These are phyloP conservation scores for Phalanger gymnotis DNA, from an alignment of 2,797 vertebrate species.

Conservation along the genomic window DNA sequence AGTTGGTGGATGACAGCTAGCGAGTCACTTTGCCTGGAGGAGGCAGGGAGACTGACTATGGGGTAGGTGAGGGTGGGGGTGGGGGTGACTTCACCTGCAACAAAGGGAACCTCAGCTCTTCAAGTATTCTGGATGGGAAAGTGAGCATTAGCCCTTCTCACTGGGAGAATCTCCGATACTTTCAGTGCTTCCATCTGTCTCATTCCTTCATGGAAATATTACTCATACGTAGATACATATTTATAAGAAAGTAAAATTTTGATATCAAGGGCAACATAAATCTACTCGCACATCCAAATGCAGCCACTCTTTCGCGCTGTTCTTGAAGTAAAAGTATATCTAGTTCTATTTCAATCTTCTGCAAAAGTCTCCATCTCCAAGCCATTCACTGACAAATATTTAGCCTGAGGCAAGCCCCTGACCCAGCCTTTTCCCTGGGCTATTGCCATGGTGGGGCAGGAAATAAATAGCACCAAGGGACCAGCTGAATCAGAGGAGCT, in stretches of 20 bases:
- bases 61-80: constrained; percentile 11
- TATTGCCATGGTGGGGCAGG: not conserved
- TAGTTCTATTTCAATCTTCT: constrained; percentile 38
- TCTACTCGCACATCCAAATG: not conserved
- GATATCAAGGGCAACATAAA: constrained; percentile 13
- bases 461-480: constrained; percentile 48
- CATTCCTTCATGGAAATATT: constrained; percentile 53
- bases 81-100: constrained; percentile 20
- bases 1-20: not conserved
- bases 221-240: constrained; percentile 47
- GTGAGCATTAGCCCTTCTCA: constrained; percentile 44
- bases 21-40: not conserved
- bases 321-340: constrained; percentile 20
- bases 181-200: constrained; percentile 43
- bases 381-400: constrained; percentile 8
- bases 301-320: not conserved
- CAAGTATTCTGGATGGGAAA: constrained; percentile 31
- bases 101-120: constrained; percentile 23
- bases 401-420: constrained; percentile 42
- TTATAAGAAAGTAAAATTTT: constrained; percentile 60
- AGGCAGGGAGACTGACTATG: constrained; percentile 23
- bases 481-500: not conserved
- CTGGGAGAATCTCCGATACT: constrained; percentile 46
- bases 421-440: constrained; percentile 29
- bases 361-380: not conserved